phyloP scores from a whole-genome alignment of 2,797 vertebrate genomes.

The Pipistrellus nathusii region DNA sequence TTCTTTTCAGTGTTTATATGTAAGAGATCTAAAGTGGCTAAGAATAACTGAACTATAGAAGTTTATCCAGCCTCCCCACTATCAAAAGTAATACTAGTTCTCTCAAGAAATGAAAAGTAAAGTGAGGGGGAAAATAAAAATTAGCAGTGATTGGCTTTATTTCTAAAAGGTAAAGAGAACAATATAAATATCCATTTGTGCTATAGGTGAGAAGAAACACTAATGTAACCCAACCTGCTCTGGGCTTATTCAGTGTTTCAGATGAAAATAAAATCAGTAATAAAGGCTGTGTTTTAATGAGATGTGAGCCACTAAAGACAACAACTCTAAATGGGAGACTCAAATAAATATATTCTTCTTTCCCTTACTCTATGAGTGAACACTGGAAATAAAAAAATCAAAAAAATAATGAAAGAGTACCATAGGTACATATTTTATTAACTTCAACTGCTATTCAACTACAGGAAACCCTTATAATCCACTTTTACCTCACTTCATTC shows the following conservation, averaged over 20 bases:
- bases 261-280: neutral
- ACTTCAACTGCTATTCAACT: neutral
- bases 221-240: neutral
- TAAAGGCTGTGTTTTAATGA: neutral
- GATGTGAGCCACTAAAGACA: neutral
- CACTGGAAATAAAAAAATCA: neutral
- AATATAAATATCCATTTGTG: neutral
- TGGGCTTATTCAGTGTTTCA: neutral
- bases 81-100: neutral
- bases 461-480: neutral
- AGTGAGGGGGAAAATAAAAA: constrained; percentile 17
- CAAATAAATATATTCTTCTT: neutral
- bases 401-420: neutral
- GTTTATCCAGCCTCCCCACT: neutral
- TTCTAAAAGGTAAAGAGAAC: neutral
- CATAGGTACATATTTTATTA: neutral
- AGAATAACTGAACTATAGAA: neutral
- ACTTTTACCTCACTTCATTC: neutral
- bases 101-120: constrained; percentile 2
- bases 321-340: neutral
- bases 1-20: neutral
- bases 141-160: constrained; percentile 3
- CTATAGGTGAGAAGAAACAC: neutral
- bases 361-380: neutral
- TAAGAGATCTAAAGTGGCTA: neutral